Evolutionary conservation across 2,113 vertebrate species (phyloP), one percentile per base, ranked within the genome.

Genomic region (Antechinus flavipes): DNA sequence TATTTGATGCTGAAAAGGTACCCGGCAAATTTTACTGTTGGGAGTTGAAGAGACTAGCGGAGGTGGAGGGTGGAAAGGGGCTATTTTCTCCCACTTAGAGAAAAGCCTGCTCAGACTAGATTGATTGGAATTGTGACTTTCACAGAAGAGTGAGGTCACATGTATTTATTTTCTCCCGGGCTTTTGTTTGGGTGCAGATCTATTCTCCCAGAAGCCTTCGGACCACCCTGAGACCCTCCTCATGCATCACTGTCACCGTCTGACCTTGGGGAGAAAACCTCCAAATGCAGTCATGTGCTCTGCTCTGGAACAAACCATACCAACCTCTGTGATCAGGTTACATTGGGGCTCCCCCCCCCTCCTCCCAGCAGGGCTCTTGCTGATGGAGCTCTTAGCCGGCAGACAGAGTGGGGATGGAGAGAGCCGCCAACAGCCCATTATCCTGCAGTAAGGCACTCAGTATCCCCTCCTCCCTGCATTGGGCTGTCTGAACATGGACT

Each of bases 401-500:
- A 91, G 55, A 26, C 47, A 8, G 89, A 46, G 46, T 53, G 8
- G 14, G 35, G 61, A 12, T 92, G 10, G 91, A 89, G 90, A 92
- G n/a, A 94, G 50, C 53, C 56, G 19, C 90, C 90, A 58, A 55
- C 93, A 94, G 54, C 55, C 91, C 89, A 8, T 95, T 95, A 52
- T 89, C 91, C 89, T 94, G n/a, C 68, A 55, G 91, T 90, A 50
- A 91, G 50, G 90, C 90, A 91, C 89, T 93, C 55, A 50, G 54
- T 49, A 89, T 93, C 52, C 90, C 50, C 47, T 91, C 91, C 35
- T 91, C 95, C 91, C 93, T 93, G 91, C 22, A 23, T 91, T 42
- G 11, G 50, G 35, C 93, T 91, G 93, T 50, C 56, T 91, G 90
- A 95, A 97, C 93, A 94, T 2, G 24, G 56, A 90, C 24, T 94